Percentiles rank a stretch among this genome's conserved stretches.
Evolutionary conservation across 2,888 invertebrate species (phyloP).

Genomic region (Brachyptera putata): DNA sequence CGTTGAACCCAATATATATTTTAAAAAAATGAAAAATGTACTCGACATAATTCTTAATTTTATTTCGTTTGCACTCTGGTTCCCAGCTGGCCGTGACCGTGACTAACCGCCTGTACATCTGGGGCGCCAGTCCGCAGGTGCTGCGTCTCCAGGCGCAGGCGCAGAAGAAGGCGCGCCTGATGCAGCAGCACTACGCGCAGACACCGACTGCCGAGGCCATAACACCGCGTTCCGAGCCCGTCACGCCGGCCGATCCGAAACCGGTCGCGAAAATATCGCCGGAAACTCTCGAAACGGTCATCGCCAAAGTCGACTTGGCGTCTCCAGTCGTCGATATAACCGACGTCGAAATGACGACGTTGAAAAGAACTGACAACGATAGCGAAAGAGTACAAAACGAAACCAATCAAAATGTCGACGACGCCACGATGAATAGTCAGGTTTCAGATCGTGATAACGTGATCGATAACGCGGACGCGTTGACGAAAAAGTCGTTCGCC

Average conservation of each 20-base stretch:
- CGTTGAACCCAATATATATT: too few species aligned
- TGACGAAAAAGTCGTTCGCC: slow-evolving; percentile 1
- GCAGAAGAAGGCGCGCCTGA: slow-evolving; percentile 53
- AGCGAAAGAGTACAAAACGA: background rate
- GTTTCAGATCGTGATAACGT: too few species aligned
- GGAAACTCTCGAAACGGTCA: too few species aligned
- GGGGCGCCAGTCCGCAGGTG: slow-evolving; percentile 75
- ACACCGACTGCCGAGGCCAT: background rate
- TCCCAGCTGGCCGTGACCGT: slow-evolving; percentile 61
- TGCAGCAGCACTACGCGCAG: slow-evolving; percentile 44
- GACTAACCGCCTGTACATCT: slow-evolving; percentile 62
- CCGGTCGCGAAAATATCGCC: too few species aligned
- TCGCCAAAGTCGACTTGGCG: too few species aligned
- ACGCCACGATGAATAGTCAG: background rate
- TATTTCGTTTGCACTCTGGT: slow-evolving; percentile 30
- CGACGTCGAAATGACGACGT: too few species aligned
- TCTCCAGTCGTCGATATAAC: too few species aligned
- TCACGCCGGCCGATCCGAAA: too few species aligned
- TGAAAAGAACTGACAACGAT: background rate
- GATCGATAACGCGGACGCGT: background rate
- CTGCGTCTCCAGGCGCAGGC: slow-evolving; percentile 62
- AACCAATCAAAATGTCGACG: background rate
- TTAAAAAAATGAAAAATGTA: too few species aligned
- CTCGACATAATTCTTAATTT: too few species aligned
- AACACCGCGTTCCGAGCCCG: too few species aligned